Evolutionary conservation across 2,797 vertebrate genomes (phyloP).

Genomic region (Lacerta viridis): DNA sequence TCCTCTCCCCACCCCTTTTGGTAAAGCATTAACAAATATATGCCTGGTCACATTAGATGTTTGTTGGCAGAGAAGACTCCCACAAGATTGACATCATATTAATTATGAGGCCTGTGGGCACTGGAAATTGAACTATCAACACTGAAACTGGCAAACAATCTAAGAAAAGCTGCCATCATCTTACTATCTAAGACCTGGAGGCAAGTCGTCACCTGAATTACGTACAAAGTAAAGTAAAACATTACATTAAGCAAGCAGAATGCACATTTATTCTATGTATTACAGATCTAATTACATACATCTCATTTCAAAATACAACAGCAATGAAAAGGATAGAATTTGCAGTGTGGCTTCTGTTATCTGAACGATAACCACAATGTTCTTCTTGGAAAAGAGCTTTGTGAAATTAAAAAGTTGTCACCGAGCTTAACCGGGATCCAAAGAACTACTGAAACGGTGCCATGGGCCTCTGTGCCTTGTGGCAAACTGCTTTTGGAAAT

Average conservation of each 20-base stretch:
- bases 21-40: slow-evolving; percentile 30
- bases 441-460: not conserved
- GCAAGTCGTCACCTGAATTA: slow-evolving; percentile 61
- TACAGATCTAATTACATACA: slow-evolving; percentile 51
- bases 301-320: slow-evolving; percentile 13
- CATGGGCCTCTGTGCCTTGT: not conserved
- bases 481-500: not conserved
- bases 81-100: slow-evolving; percentile 48
- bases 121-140: slow-evolving; percentile 32
- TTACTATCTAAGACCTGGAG: slow-evolving; percentile 53
- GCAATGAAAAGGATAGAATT: slow-evolving; percentile 33
- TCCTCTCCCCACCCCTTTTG: not conserved
- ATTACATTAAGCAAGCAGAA: slow-evolving; percentile 52
- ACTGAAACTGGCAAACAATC: slow-evolving; percentile 47
- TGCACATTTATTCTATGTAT: slow-evolving; percentile 47
- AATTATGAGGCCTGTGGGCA: slow-evolving; percentile 51
- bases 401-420: not conserved
- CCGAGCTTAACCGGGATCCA: not conserved
- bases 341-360: slow-evolving; percentile 6
- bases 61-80: not conserved
- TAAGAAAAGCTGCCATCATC: slow-evolving; percentile 47
- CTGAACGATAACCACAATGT: not conserved
- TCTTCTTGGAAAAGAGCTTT: not conserved
- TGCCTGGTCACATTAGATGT: slow-evolving; percentile 45
- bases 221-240: slow-evolving; percentile 60